Conservation (phyloP, 2,113 vertebrate genomes). For the Ranitomeya imitator region DNA sequence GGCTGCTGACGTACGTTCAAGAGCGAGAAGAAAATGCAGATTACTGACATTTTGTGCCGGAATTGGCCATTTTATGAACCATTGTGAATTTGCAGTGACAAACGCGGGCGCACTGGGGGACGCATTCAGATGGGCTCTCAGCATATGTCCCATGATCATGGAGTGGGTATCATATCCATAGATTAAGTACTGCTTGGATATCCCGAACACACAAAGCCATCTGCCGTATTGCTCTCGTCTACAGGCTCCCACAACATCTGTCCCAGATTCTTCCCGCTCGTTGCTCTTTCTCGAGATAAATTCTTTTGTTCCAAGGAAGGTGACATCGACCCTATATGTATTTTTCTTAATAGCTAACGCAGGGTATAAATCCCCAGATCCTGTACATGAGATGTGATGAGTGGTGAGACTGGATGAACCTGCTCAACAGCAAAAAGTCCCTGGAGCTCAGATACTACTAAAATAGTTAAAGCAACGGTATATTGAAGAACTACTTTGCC, state of each 20-base stretch:
- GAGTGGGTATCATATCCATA: conserved; percentile 44
- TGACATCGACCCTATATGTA: neutral
- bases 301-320: neutral
- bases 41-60: conserved; percentile 21
- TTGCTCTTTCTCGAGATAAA: conserved; percentile 9
- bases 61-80: conserved; percentile 38
- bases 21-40: conserved; percentile 26
- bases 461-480: neutral
- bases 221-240: conserved; percentile 27
- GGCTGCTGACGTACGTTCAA: conserved; percentile 6
- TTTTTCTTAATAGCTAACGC: neutral
- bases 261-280: neutral
- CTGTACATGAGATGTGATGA: neutral
- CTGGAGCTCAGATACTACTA: neutral
- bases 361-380: neutral
- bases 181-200: conserved; percentile 36
- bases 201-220: conserved; percentile 43
- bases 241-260: conserved; percentile 46
- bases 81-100: conserved; percentile 39
- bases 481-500: neutral
- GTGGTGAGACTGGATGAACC: neutral
- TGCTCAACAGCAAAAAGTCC: neutral
- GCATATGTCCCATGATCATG: conserved; percentile 46
- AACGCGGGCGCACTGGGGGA: conserved; percentile 3
- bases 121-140: neutral